Percentiles rank a stretch among this genome's conserved stretches.
phyloP scores from a whole-genome alignment of 2,797 vertebrate species.

The Neosilurus hyrtlii region DNA sequence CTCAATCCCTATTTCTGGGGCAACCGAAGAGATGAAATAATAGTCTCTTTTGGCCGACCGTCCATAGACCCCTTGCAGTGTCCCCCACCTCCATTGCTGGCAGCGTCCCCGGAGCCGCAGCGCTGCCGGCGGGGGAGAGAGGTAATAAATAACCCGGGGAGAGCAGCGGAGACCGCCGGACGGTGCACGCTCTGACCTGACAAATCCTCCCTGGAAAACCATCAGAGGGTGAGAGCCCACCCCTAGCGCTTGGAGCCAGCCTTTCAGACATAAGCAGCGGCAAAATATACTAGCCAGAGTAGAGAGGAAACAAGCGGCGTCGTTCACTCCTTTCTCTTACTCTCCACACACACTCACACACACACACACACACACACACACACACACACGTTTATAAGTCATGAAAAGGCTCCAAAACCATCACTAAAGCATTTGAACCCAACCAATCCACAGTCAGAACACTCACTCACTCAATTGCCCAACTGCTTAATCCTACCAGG shows the following conservation, averaged over 20 bases:
- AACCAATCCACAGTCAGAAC: too few relatives aligned
- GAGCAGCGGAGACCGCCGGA: constrained; percentile 88
- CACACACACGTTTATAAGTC: too few relatives aligned
- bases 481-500: too few relatives aligned
- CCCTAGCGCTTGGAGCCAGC: constrained; percentile 86
- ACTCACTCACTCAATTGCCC: too few relatives aligned
- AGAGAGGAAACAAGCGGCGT: constrained; percentile 65
- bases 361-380: too few relatives aligned
- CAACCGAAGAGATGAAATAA: not conserved
- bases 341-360: constrained; percentile 56
- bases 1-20: not conserved
- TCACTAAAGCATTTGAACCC: too few relatives aligned
- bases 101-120: constrained; percentile 88
- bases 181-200: constrained; percentile 93
- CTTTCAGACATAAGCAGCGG: constrained; percentile 79
- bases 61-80: constrained; percentile 72
- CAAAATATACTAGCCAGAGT: constrained; percentile 74
- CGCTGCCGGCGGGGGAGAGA: constrained; percentile 89
- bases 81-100: constrained; percentile 81
- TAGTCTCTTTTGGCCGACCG: constrained; percentile 63
- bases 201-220: constrained; percentile 93
- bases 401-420: too few relatives aligned
- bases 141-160: constrained; percentile 99
- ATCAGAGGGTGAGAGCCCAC: constrained; percentile 86
- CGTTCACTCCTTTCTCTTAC: constrained; percentile 53